Percentiles rank a stretch among this genome's conserved stretches.
phyloP scores from a whole-genome alignment of 2,797 vertebrate species.

The Euphonia xanthogaster region DNA sequence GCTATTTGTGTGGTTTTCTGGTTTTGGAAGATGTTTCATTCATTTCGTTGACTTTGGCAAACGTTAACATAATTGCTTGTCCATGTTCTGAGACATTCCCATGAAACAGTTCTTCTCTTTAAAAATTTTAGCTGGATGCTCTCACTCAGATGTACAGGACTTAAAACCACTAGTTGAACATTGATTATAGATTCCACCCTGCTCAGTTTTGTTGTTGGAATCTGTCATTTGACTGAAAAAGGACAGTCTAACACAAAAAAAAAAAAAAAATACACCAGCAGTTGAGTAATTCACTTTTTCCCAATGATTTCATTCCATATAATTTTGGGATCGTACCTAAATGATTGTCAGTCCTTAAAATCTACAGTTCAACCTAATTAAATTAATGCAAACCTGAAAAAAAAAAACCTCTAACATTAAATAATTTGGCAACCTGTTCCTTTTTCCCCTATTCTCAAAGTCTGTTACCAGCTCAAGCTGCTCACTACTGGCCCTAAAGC shows the following conservation, averaged over 20 bases:
- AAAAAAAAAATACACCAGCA: not conserved
- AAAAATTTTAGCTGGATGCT: not conserved
- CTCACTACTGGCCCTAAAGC: not conserved
- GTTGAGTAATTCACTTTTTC: not conserved
- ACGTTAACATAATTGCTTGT: not conserved
- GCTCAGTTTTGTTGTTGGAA: not conserved
- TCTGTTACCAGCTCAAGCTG: not conserved
- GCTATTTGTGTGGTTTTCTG: not conserved
- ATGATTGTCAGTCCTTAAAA: not conserved
- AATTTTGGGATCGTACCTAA: not conserved
- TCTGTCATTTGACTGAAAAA: not conserved
- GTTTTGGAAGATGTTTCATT: not conserved
- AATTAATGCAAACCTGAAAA: not conserved
- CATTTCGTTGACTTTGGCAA: slow-evolving; percentile 29
- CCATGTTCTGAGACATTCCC: not conserved
- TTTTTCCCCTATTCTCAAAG: not conserved
- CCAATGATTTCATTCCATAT: not conserved
- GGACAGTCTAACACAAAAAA: not conserved
- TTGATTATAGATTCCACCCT: not conserved
- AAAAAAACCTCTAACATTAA: not conserved
- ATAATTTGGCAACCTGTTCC: not conserved
- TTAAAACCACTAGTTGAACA: not conserved
- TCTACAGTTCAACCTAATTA: not conserved
- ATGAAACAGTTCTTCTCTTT: not conserved
- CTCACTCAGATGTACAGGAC: not conserved